phyloP scores from a whole-genome alignment of 1,140 invertebrate genomes.

The fruit fly (Drosophila melanogaster) region Release_6_plus_ISO1_MT NT_033777.3:13709001-13709500 shows the following conservation, averaged over 20 bases:
- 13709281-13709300: not conserved
- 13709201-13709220: no score
- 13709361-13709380: slow-evolving; percentile 59
- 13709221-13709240: no score
- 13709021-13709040: slow-evolving; percentile 59
- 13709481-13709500: slow-evolving; percentile 92
- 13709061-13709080: slow-evolving; percentile 63
- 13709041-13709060: slow-evolving; percentile 65
- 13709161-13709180: no score
- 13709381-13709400: slow-evolving; percentile 34
- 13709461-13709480: slow-evolving; percentile 88
- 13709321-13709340: slow-evolving; percentile 67
- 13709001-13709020: slow-evolving; percentile 41
- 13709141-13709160: not conserved
- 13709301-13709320: slow-evolving; percentile 26
- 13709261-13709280: not conserved
- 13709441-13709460: slow-evolving; percentile 95
- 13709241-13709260: no score
- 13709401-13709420: not conserved
- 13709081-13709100: slow-evolving; percentile 41
- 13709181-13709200: no score
- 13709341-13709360: slow-evolving; percentile 63
- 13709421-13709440: slow-evolving; percentile 83
- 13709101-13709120: slow-evolving; percentile 4
- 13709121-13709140: not conserved